These are phyloP conservation scores for Myathropa florea DNA, from an alignment of 2,888 invertebrate species.

Conservation along the genomic window DNA sequence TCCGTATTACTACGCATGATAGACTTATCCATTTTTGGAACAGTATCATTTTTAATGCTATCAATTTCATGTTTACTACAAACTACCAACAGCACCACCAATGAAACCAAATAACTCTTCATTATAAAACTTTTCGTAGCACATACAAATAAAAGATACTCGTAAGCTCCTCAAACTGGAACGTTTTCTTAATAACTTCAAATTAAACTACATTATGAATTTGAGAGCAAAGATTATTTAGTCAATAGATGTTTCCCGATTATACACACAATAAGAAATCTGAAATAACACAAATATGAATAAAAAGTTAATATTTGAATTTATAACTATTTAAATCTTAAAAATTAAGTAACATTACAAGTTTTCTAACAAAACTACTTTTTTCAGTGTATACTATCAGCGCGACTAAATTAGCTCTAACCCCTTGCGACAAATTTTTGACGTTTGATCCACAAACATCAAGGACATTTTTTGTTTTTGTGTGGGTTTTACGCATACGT, in stretches of 20 bases:
- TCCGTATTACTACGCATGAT: slow-evolving; percentile 15
- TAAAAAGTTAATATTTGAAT: too few species aligned
- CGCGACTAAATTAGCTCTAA: too few species aligned
- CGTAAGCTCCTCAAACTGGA: slow-evolving; percentile 8
- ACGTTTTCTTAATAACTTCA: neutral
- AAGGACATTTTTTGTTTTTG: too few species aligned
- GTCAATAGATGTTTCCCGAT: neutral
- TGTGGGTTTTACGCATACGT: too few species aligned
- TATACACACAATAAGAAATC: neutral
- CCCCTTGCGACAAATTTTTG: too few species aligned
- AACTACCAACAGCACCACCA: slow-evolving; percentile 61
- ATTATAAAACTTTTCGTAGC: slow-evolving; percentile 43
- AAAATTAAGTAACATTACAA: too few species aligned
- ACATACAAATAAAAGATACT: slow-evolving; percentile 21
- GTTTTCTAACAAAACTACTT: too few species aligned
- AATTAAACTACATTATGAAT: slow-evolving; percentile 50
- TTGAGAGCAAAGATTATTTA: neutral
- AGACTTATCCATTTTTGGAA: slow-evolving; percentile 11
- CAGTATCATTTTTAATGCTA: slow-evolving; percentile 38
- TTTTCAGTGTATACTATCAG: too few species aligned
- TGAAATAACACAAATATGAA: neutral
- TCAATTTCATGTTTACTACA: slow-evolving; percentile 55
- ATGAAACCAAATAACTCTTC: slow-evolving; percentile 43
- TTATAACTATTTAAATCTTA: too few species aligned
- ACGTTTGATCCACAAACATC: too few species aligned